These are phyloP conservation scores for Sebastes schlegelii DNA, from an alignment of 2,113 vertebrate species.

Conservation along the genomic window DNA sequence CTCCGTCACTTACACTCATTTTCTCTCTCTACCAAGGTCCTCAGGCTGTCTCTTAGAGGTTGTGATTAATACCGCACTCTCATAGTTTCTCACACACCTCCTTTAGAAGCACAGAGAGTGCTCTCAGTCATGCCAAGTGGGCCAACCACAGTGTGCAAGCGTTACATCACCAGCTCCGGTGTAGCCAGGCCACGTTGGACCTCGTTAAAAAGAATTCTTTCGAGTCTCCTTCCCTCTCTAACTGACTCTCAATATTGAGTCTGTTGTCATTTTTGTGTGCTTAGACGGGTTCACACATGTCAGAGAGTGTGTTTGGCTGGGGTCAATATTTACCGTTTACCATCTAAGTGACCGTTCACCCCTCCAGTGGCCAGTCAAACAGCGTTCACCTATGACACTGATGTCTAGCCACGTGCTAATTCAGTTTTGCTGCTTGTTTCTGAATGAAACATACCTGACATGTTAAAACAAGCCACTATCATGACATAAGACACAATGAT, in stretches of 20 bases:
- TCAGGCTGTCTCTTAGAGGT: conserved; percentile 1
- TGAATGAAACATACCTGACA: not conserved
- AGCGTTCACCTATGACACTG: not conserved
- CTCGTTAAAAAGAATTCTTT: not conserved
- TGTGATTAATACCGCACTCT: conserved; percentile 15
- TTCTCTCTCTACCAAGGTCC: not conserved
- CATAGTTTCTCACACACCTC: conserved; percentile 9
- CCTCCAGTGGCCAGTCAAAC: not conserved
- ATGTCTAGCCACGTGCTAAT: not conserved
- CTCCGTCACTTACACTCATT: not conserved
- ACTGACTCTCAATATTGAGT: not conserved
- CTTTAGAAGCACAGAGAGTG: conserved; percentile 7
- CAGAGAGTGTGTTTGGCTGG: not conserved
- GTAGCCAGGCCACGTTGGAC: conserved; percentile 36
- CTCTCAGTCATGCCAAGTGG: conserved; percentile 42
- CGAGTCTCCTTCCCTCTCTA: not conserved
- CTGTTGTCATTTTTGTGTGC: not conserved
- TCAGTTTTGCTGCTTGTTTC: not conserved
- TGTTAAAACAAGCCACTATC: not conserved
- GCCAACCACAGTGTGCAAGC: conserved; percentile 14
- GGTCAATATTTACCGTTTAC: conserved; percentile 21
- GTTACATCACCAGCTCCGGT: conserved; percentile 37
- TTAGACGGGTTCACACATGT: not conserved
- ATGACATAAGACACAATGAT: not conserved
- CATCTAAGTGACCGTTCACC: conserved; percentile 1